Evolutionary conservation across 2,888 invertebrate species (phyloP).

Genomic region (Euspilapteryx auroguttella): DNA sequence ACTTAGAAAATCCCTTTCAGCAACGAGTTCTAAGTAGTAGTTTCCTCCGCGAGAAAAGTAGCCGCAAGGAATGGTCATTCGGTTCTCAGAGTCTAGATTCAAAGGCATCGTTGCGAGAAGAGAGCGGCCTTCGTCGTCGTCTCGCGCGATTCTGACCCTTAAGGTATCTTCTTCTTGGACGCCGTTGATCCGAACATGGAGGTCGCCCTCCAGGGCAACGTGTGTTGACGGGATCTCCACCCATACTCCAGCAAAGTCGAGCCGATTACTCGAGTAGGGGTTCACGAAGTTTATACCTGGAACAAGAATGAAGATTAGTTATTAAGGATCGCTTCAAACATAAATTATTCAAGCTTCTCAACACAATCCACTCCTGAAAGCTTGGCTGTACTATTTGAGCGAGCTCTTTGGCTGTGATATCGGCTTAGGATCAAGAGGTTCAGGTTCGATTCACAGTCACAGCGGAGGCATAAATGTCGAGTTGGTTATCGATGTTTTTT

Average conservation of each 20-base stretch:
- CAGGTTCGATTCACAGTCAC: too few species aligned
- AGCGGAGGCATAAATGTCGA: too few species aligned
- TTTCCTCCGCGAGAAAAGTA: slow-evolving; percentile 73
- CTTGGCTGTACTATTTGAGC: too few species aligned
- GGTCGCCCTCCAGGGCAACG: slow-evolving; percentile 78
- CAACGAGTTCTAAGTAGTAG: slow-evolving; percentile 43
- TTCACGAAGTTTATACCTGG: slow-evolving; percentile 39
- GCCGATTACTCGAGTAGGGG: slow-evolving; percentile 31
- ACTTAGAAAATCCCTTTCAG: slow-evolving; percentile 24
- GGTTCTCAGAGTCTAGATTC: slow-evolving; percentile 48
- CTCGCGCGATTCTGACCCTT: slow-evolving; percentile 45
- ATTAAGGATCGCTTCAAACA: too few species aligned
- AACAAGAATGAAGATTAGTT: too few species aligned
- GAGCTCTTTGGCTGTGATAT: too few species aligned
- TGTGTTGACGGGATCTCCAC: slow-evolving; percentile 74
- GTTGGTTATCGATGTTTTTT: too few species aligned
- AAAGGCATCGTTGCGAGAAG: slow-evolving; percentile 47
- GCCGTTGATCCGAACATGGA: slow-evolving; percentile 69
- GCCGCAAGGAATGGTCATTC: slow-evolving; percentile 68
- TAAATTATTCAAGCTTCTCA: too few species aligned
- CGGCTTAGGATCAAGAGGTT: too few species aligned
- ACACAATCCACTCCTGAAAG: too few species aligned
- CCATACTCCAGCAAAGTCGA: slow-evolving; percentile 50
- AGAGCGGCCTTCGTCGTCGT: slow-evolving; percentile 43
- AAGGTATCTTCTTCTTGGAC: slow-evolving; percentile 30